phyloP scores from a whole-genome alignment of 2,113 vertebrate species.

The Turnix velox region DNA sequence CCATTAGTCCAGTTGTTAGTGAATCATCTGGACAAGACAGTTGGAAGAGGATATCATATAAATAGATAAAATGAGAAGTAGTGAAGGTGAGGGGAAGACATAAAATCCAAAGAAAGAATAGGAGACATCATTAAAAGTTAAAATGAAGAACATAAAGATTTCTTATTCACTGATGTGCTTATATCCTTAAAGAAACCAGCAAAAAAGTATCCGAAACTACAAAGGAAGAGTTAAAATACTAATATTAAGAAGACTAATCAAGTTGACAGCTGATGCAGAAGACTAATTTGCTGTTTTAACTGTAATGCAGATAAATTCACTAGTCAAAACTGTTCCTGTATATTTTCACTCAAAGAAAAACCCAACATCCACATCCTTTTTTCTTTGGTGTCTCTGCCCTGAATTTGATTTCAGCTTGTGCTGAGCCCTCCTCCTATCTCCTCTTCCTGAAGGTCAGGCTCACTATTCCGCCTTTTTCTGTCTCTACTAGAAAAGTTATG shows the following conservation, averaged over 20 bases:
- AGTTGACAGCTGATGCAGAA: not conserved
- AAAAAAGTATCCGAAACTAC: no score
- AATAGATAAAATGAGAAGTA: constrained; percentile 27
- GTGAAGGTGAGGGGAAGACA: not conserved
- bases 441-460: fast-evolving
- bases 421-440: not conserved
- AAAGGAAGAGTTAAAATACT: not conserved
- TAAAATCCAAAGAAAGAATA: not conserved
- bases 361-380: fast-evolving
- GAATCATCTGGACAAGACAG: constrained; percentile 66
- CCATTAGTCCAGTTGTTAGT: constrained; percentile 68
- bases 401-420: not conserved
- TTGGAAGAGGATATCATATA: constrained; percentile 32
- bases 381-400: not conserved
- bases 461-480: not conserved
- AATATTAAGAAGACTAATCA: not conserved
- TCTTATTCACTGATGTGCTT: not conserved
- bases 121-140: not conserved
- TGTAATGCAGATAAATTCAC: not conserved
- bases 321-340: not conserved
- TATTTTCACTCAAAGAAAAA: not conserved
- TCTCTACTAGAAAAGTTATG: not conserved
- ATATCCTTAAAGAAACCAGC: not conserved
- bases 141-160: not conserved
- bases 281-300: not conserved